phyloP scores from a whole-genome alignment of 2,113 vertebrate species.

The Megalops atlanticus region DNA sequence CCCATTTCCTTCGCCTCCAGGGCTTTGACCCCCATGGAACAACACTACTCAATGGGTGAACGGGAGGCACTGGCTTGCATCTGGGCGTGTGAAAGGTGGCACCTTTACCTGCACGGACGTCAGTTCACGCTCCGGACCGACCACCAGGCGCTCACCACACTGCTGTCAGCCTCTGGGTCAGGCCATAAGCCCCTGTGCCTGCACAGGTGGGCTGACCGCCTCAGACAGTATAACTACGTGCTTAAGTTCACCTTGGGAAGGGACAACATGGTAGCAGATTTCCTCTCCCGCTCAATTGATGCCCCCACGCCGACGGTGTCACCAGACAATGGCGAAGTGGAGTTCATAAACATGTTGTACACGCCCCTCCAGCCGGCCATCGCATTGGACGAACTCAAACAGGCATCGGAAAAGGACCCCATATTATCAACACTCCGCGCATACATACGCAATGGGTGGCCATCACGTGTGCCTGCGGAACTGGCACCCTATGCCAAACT shows the following conservation, averaged over 20 bases:
- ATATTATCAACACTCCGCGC: background rate
- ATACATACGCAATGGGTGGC: background rate
- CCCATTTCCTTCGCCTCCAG: background rate
- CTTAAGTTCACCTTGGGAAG: background rate
- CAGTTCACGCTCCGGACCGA: background rate
- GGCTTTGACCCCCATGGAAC: background rate
- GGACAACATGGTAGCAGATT: background rate
- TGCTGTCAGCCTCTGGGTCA: background rate
- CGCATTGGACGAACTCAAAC: background rate
- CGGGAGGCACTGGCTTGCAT: constrained; percentile 7
- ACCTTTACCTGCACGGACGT: background rate
- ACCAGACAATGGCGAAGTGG: background rate
- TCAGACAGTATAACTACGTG: background rate
- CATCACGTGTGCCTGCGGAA: background rate
- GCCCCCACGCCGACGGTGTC: background rate
- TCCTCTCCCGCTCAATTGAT: background rate
- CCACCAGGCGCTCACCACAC: background rate
- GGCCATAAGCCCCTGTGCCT: background rate
- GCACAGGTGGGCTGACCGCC: background rate
- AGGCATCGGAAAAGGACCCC: background rate
- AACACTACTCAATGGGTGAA: background rate
- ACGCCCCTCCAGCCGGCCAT: background rate
- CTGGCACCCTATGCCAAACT: background rate
- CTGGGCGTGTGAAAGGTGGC: constrained; percentile 15
- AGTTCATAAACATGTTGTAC: background rate